Conservation (phyloP, 2,888 invertebrate genomes). For the Dasypolia templi region DNA sequence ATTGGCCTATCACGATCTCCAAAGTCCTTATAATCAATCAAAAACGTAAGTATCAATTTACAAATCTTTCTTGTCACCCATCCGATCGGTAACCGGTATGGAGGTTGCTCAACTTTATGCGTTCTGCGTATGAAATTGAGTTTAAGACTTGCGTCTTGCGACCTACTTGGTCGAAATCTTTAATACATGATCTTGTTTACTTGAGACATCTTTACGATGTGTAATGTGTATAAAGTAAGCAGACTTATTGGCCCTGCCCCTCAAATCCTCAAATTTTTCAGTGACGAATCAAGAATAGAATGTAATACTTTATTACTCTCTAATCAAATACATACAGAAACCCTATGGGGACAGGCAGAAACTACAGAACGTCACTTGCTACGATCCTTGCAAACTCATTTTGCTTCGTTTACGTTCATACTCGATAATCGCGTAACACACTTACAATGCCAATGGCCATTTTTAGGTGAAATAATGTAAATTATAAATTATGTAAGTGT, state of each 20-base stretch:
- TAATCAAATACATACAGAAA: no score
- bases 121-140: conserved; percentile 37
- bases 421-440: no score
- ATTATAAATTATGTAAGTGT: no score
- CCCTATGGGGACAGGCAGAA: no score
- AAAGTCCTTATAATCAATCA: conserved; percentile 25
- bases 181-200: conserved; percentile 35
- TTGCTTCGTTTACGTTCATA: no score
- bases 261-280: not conserved
- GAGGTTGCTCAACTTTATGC: conserved; percentile 40
- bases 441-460: no score
- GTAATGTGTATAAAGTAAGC: not conserved
- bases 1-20: not conserved
- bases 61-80: conserved; percentile 42
- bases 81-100: conserved; percentile 45
- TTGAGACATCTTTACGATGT: conserved; percentile 25
- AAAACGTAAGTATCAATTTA: conserved; percentile 8
- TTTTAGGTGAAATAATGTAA: no score
- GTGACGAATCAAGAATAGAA: no score
- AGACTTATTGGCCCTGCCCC: not conserved
- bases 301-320: no score
- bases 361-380: no score
- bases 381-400: no score
- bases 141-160: conserved; percentile 3
- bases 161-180: conserved; percentile 49